Conservation (phyloP, 2,888 invertebrate genomes). For the Ennomos fuscantarius region DNA sequence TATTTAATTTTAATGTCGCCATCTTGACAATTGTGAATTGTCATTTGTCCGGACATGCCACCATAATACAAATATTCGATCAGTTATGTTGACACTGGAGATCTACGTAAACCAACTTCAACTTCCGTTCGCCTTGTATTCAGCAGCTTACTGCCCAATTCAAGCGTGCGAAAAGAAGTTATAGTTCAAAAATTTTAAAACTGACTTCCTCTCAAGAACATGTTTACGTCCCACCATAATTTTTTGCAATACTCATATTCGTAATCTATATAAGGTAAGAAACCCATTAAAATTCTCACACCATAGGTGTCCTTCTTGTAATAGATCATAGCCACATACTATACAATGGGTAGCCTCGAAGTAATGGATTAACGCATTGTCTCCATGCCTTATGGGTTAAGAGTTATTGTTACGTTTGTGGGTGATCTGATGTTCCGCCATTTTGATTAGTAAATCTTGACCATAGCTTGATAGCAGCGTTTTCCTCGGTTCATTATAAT, state of each 20-base stretch:
- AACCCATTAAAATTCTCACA: slow-evolving; percentile 42
- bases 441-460: slow-evolving; percentile 45
- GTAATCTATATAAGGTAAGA: slow-evolving; percentile 41
- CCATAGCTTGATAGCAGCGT: too few species aligned
- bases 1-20: too few species aligned
- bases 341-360: slow-evolving; percentile 66
- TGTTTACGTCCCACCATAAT: neutral
- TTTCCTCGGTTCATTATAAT: too few species aligned
- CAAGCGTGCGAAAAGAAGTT: too few species aligned
- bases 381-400: slow-evolving; percentile 68
- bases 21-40: too few species aligned
- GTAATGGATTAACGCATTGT: slow-evolving; percentile 77
- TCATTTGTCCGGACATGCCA: too few species aligned
- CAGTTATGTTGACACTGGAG: too few species aligned
- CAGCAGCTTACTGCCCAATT: too few species aligned
- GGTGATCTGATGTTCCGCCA: slow-evolving; percentile 58
- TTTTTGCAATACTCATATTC: slow-evolving; percentile 9
- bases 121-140: too few species aligned
- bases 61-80: too few species aligned
- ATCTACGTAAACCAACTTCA: too few species aligned
- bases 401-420: slow-evolving; percentile 50
- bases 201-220: neutral
- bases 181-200: too few species aligned
- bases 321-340: slow-evolving; percentile 53
- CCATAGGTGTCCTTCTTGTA: slow-evolving; percentile 47